Evolutionary conservation across 2,113 vertebrate species (phyloP).

Genomic region (Brevimyrus niger): DNA sequence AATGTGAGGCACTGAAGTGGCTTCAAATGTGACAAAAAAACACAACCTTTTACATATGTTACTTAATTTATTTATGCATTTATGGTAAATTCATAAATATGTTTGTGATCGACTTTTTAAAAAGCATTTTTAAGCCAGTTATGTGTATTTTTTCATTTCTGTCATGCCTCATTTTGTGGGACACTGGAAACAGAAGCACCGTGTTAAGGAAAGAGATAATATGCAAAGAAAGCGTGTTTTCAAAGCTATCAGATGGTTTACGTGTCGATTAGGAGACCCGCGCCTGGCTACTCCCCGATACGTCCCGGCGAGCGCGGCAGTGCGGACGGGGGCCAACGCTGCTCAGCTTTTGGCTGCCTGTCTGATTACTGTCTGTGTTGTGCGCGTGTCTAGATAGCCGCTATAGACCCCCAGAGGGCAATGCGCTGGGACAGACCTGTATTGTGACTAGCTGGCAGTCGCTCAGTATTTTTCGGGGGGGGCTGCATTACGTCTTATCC

Average conservation of each 20-base stretch:
- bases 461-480: background rate
- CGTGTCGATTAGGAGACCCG: background rate
- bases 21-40: background rate
- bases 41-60: background rate
- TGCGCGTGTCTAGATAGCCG: background rate
- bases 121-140: background rate
- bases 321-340: background rate
- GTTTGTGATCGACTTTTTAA: background rate
- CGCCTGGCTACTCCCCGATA: background rate
- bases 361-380: conserved; percentile 5
- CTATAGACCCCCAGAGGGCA: conserved; percentile 12
- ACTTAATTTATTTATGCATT: background rate
- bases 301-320: background rate
- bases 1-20: background rate
- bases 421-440: background rate
- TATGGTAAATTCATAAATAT: background rate
- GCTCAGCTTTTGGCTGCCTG: background rate
- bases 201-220: background rate
- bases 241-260: background rate
- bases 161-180: background rate
- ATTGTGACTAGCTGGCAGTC: conserved; percentile 2
- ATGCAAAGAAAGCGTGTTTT: background rate
- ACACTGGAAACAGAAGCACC: background rate
- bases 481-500: background rate
- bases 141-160: background rate